Base-by-base conservation (phyloP, 92 coral and sea anemone species). In the Zoanthus solanderi region DNA sequence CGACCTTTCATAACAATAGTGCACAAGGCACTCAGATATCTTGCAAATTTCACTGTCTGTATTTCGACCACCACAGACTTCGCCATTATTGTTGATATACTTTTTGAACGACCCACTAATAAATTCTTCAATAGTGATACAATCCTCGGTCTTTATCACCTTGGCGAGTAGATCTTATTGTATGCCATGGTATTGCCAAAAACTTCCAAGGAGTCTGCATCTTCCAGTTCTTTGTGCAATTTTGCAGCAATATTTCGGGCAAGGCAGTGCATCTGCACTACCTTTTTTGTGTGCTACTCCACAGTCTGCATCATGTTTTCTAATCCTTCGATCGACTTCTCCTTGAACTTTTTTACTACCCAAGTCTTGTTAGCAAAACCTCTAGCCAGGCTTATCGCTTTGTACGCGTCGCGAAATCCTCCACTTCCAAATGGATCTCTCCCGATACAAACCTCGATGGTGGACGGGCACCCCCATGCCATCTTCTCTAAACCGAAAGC, bases 11-110 rank as follows among this genome's bases (percentile, higher is more conserved):
- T 42, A 84, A 11, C 80, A 34, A 42, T 71, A 84, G 42, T 72
- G 88, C 32, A 61, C 88, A 72, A 84, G 50, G 80, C 72, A 72
- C 52, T 84, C 82, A 15, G 88, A 56, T 37, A 73, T 84, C 82
- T 84, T 46, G 80, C 88, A 72, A 13, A 84, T 4, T 54, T 72
- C 72, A 5, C 32, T 18, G 42, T 54, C 78, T 47, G 8, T 60
- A 45, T 31, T 34, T 71, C 76, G 16, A 34, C 54, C 37, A 61
- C 85, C 85, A 69, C 85, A 81, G 15, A 81, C 66, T n/a, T 50
- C 15, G 12, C 82, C 46, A 56, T 77, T 77, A 32, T 77, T 53
- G 66, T 77, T 77, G 60, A 77, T 23, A 30, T 13, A 50, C 82
- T 53, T 77, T 23, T 53, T 29, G 9, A 68, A 68, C 45, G 18